Conservation (phyloP, 2,888 invertebrate species). For the Phanerotoma sp. region DNA sequence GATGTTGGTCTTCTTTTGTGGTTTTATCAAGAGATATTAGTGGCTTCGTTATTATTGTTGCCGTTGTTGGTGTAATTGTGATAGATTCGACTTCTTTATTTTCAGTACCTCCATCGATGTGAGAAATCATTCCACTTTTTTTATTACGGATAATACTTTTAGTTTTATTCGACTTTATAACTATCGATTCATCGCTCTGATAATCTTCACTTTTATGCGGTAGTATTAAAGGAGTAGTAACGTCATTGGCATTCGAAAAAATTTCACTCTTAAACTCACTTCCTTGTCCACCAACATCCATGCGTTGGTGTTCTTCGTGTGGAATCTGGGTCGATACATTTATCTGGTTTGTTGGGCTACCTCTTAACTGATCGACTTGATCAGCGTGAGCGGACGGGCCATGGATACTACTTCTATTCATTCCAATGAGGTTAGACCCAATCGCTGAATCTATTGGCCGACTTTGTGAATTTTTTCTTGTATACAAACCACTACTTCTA, state of each 20-base stretch:
- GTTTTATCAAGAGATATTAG: neutral
- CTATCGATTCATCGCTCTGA: slow-evolving; percentile 10
- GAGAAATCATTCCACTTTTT: neutral
- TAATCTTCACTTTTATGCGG: neutral
- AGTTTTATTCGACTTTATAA: neutral
- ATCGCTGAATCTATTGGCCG: slow-evolving; percentile 44
- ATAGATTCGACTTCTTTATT: no score
- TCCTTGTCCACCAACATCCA: neutral
- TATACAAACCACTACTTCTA: slow-evolving; percentile 39
- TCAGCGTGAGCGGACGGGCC: slow-evolving; percentile 46
- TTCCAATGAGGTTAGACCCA: slow-evolving; percentile 44
- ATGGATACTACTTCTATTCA: slow-evolving; percentile 27
- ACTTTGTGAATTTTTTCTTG: slow-evolving; percentile 36
- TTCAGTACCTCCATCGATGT: neutral
- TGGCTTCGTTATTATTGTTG: neutral
- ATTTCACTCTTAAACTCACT: slow-evolving; percentile 20
- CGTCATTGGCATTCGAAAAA: slow-evolving; percentile 11
- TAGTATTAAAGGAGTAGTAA: neutral
- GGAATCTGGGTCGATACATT: slow-evolving; percentile 37
- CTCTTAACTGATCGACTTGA: slow-evolving; percentile 28
- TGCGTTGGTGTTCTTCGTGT: slow-evolving; percentile 7
- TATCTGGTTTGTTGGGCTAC: slow-evolving; percentile 34
- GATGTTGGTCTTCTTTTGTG: neutral
- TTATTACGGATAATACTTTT: neutral
- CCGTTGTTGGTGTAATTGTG: neutral